Evolutionary conservation across 2,888 invertebrate species (phyloP).

Genomic region (Vanessa cardui): DNA sequence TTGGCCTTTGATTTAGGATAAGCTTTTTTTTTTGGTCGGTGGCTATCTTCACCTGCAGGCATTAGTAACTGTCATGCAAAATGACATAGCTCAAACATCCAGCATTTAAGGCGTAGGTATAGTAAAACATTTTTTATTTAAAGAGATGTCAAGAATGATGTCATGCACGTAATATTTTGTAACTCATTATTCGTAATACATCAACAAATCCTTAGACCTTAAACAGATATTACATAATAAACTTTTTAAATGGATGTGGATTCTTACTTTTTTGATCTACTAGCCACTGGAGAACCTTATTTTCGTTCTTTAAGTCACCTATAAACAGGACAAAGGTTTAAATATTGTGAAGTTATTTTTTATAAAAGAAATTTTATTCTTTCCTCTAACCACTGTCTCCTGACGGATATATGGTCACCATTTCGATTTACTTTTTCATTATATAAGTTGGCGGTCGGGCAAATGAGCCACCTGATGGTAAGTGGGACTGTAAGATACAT

Average conservation of each 20-base stretch:
- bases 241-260: slow-evolving; percentile 81
- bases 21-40: slow-evolving; percentile 73
- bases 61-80: slow-evolving; percentile 84
- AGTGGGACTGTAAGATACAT: too few species aligned
- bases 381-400: background rate
- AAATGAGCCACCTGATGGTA: too few species aligned
- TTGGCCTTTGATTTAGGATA: slow-evolving; percentile 76
- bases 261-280: slow-evolving; percentile 98
- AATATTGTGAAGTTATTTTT: slow-evolving; percentile 21
- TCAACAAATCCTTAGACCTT: slow-evolving; percentile 52
- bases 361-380: background rate
- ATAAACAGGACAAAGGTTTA: slow-evolving; percentile 79
- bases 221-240: slow-evolving; percentile 54
- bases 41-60: slow-evolving; percentile 84
- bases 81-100: slow-evolving; percentile 82
- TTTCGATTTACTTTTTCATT: too few species aligned
- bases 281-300: slow-evolving; percentile 97
- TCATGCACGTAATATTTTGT: slow-evolving; percentile 76
- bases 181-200: slow-evolving; percentile 55
- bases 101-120: slow-evolving; percentile 73
- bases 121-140: slow-evolving; percentile 58
- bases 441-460: too few species aligned
- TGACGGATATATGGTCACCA: too few species aligned
- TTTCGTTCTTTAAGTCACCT: slow-evolving; percentile 97
- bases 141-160: slow-evolving; percentile 73